Conservation (phyloP, 2,113 vertebrate species). For the Columba livia region DNA sequence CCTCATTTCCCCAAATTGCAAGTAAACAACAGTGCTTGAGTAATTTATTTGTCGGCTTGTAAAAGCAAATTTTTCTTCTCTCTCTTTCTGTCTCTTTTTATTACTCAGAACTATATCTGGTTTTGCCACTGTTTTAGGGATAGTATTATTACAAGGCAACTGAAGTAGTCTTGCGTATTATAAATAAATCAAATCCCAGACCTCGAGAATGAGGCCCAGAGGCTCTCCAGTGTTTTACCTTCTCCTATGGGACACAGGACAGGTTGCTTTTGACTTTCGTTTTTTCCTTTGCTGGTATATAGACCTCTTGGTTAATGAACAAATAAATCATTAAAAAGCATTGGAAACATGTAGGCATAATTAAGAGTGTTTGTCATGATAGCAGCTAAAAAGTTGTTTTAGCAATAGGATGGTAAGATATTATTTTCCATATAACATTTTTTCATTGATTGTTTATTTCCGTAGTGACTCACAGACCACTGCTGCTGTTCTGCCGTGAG, state of each 20-base stretch:
- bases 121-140: background rate
- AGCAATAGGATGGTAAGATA: background rate
- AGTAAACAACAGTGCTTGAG: background rate
- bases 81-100: background rate
- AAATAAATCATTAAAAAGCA: background rate
- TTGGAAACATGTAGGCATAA: background rate
- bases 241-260: background rate
- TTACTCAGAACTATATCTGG: background rate
- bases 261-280: background rate
- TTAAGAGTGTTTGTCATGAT: background rate
- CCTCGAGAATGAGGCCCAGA: fast-evolving
- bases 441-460: background rate
- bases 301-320: background rate
- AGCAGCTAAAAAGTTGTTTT: background rate
- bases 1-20: background rate
- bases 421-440: background rate
- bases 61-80: background rate
- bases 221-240: background rate
- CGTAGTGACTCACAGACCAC: background rate
- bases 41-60: background rate
- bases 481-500: background rate
- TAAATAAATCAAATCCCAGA: background rate
- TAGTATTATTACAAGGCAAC: background rate
- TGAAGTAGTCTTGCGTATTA: background rate
- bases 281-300: background rate